These are phyloP conservation scores for Drosophila seguyi DNA, from an alignment of 1,140 invertebrate species.

Conservation along the genomic window DNA sequence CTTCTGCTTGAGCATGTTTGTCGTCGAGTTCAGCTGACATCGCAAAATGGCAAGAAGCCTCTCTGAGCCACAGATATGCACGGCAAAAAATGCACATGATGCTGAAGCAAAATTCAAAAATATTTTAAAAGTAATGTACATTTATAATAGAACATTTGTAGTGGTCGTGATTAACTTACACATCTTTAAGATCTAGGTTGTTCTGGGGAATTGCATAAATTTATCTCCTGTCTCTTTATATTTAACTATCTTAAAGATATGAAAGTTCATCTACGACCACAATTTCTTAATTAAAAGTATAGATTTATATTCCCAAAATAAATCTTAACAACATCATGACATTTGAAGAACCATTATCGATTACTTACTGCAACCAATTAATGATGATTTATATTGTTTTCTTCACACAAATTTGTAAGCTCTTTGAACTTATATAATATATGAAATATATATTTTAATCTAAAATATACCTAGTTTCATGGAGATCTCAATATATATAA, in stretches of 20 bases:
- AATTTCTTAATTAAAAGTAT: not conserved
- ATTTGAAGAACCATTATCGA: not conserved
- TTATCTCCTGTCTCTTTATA: not conserved
- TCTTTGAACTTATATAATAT: too few relatives aligned
- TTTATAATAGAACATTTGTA: not conserved
- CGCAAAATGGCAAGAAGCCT: conserved; percentile 58
- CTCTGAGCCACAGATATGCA: conserved; percentile 32
- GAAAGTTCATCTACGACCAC: too few relatives aligned
- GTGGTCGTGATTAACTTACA: not conserved
- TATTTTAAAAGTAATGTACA: too few relatives aligned
- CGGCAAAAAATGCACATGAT: not conserved
- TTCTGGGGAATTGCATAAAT: too few relatives aligned
- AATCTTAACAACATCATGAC: too few relatives aligned
- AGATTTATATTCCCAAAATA: too few relatives aligned
- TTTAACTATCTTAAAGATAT: too few relatives aligned
- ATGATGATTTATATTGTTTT: too few relatives aligned
- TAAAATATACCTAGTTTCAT: too few relatives aligned
- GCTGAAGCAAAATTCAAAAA: not conserved
- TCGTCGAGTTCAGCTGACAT: conserved; percentile 60
- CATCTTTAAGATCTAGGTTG: not conserved
- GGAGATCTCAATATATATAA: too few relatives aligned
- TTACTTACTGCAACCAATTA: not conserved
- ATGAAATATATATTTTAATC: too few relatives aligned
- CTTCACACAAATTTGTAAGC: not conserved
- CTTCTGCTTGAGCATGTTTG: conserved; percentile 55